Evolutionary conservation across 2,888 invertebrate species (phyloP).

Genomic region (Cephus sareptanus): DNA sequence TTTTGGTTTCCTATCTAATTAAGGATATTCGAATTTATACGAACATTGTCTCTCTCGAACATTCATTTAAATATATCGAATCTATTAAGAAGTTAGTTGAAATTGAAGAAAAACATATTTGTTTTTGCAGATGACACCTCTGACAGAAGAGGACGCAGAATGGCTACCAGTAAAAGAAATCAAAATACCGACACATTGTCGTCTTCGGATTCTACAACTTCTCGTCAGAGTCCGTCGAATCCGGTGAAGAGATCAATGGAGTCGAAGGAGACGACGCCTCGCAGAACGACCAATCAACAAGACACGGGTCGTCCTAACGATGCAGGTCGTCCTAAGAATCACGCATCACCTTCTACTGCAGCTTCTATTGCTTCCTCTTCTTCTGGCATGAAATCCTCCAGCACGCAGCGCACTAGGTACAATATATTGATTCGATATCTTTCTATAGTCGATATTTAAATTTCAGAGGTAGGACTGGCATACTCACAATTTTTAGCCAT

Average conservation of each 20-base stretch:
- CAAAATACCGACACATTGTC: slow-evolving; percentile 35
- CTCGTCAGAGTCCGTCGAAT: slow-evolving; percentile 30
- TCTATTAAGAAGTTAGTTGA: slow-evolving; percentile 45
- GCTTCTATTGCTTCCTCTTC: slow-evolving; percentile 30
- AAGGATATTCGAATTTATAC: neutral
- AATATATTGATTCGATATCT: slow-evolving; percentile 16
- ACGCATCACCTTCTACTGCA: slow-evolving; percentile 33
- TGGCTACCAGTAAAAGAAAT: slow-evolving; percentile 38
- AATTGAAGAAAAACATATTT: slow-evolving; percentile 47
- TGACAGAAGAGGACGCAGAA: slow-evolving; percentile 33
- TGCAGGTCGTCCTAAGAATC: slow-evolving; percentile 37
- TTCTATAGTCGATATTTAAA: neutral
- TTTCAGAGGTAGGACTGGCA: neutral
- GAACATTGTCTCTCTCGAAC: neutral
- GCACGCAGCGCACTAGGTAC: slow-evolving; percentile 31
- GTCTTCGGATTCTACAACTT: slow-evolving; percentile 31
- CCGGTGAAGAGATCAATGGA: slow-evolving; percentile 35
- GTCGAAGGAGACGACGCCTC: slow-evolving; percentile 28
- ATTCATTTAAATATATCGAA: neutral
- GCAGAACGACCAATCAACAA: slow-evolving; percentile 29
- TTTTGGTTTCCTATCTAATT: neutral
- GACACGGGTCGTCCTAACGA: slow-evolving; percentile 36
- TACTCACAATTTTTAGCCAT: neutral
- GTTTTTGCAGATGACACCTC: slow-evolving; percentile 55
- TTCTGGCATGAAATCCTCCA: slow-evolving; percentile 34